These are phyloP conservation scores for Nasonia giraulti DNA, from an alignment of 1,140 invertebrate genomes.

Conservation along the genomic window DNA sequence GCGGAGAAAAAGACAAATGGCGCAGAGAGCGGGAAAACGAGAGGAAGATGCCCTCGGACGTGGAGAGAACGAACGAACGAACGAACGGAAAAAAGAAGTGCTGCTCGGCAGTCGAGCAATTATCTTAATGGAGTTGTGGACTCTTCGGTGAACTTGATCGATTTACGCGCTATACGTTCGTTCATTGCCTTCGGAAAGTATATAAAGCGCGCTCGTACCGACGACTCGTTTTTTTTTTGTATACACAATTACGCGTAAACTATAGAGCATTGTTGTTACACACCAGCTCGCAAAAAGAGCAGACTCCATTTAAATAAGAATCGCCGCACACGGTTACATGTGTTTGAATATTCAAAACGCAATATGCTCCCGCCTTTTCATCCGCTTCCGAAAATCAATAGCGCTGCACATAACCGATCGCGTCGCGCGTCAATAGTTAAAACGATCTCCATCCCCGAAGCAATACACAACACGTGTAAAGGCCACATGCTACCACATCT, in stretches of 20 bases:
- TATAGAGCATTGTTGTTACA: too few species aligned
- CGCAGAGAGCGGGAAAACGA: constrained; percentile 4
- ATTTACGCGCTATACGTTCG: constrained; percentile 54
- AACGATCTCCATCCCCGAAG: background rate
- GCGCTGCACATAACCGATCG: too few species aligned
- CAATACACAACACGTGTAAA: background rate
- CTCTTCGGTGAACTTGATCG: constrained; percentile 66
- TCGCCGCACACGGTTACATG: background rate
- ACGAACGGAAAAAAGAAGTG: constrained; percentile 47
- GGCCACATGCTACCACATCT: constrained; percentile 4
- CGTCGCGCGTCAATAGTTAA: background rate
- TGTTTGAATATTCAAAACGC: background rate
- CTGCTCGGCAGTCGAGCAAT: constrained; percentile 58
- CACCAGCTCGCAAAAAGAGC: background rate
- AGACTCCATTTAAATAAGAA: background rate
- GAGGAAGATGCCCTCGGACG: constrained; percentile 11
- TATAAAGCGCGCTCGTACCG: background rate
- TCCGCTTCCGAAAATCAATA: too few species aligned
- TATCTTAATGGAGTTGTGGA: constrained; percentile 72
- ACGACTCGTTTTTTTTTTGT: too few species aligned
- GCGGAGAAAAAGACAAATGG: constrained; percentile 49
- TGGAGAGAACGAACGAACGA: constrained; percentile 29
- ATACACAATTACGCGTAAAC: too few species aligned
- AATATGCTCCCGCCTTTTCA: background rate
- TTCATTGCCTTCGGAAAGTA: background rate